Base-by-base conservation (phyloP, 1,140 invertebrate species). In the Lamellibrachia luymesi region DNA sequence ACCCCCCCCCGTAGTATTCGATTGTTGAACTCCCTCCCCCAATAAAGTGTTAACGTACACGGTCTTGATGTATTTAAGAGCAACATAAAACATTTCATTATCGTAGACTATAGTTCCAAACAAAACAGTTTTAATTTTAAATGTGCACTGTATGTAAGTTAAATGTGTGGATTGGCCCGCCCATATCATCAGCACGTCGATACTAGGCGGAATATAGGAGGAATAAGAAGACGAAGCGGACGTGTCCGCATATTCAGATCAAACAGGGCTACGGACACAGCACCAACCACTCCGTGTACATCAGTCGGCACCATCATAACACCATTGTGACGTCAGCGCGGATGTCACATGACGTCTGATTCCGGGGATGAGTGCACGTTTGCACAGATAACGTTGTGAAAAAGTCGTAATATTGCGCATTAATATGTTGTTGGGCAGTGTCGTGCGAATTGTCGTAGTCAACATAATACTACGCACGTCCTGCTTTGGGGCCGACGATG, bases 331-430 rank as follows among this genome's bases (percentile, higher is more conserved):
- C 92, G 51, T 90, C 91, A 90, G 93, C 38, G 22, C 25, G 93
- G 8, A 93, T 56, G 80, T 93, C 93, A 38, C 93, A 92, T 38
- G 93, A 93, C 49, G 93, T 13, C 64, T 89, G 91, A 51, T 93
- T 94, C 51, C 91, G 92, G 56, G 92, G 92, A 13, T 93, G 93
- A 27, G 64, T 17, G 17, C 64, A 8, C 64, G 6, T 22, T 80
- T 80, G 7, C 64, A 22, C 52, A 80, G 17, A 93, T 92, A n/a
- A 89, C 93, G 52, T 22, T 17, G 13, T 38, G 38, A 38, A 38
- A 0, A 38, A 38, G 17, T 80, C 64, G 52, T 80, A 17, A 22
- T 22, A 22, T 80, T 2, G 17, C 64, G 25, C 17, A 80, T 2
- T 22, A 22, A 80, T 17, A 80, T 80, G 64, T 80, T 80, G 8